Evolutionary conservation across 2,113 vertebrate genomes (phyloP).

Genomic region (Nycticryphes semicollaris): DNA sequence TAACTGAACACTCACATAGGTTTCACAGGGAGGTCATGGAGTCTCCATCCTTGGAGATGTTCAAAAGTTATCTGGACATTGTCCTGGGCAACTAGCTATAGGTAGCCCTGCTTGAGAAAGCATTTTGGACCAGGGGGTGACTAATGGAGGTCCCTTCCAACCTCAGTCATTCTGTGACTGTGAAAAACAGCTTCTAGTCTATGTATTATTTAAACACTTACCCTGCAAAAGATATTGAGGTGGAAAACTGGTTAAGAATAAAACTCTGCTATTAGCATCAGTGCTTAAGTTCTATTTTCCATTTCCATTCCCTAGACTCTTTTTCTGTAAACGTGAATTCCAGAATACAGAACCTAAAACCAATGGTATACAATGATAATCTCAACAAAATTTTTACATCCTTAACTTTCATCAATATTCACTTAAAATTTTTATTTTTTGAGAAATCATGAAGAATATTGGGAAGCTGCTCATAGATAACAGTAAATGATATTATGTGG

Average conservation of each 20-base stretch:
- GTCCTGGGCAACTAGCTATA: not conserved
- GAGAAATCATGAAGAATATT: not conserved
- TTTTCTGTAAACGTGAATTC: not conserved
- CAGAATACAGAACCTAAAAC: not conserved
- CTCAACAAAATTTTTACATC: not conserved
- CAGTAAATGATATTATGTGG: not conserved
- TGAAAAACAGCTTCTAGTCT: not conserved
- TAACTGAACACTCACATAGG: not conserved
- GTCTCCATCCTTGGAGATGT: not conserved
- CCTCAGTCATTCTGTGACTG: not conserved
- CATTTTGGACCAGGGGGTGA: not conserved
- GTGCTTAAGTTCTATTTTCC: not conserved
- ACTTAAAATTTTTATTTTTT: not conserved
- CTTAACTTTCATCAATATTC: not conserved
- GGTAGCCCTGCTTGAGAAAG: not conserved
- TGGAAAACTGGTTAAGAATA: not conserved
- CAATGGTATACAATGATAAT: not conserved
- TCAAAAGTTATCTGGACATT: not conserved
- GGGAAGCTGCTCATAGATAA: not conserved
- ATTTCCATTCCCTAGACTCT: not conserved
- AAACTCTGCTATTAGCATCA: not conserved
- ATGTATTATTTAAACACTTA: not conserved
- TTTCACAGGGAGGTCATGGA: not conserved
- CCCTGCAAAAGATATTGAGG: not conserved
- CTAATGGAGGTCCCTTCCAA: not conserved